A percentile compares a stretch with the other conserved stretches of the same genome.
Evolutionary conservation across 2,113 vertebrate genomes (phyloP).

Genomic region (Mormyrus iriodes): DNA sequence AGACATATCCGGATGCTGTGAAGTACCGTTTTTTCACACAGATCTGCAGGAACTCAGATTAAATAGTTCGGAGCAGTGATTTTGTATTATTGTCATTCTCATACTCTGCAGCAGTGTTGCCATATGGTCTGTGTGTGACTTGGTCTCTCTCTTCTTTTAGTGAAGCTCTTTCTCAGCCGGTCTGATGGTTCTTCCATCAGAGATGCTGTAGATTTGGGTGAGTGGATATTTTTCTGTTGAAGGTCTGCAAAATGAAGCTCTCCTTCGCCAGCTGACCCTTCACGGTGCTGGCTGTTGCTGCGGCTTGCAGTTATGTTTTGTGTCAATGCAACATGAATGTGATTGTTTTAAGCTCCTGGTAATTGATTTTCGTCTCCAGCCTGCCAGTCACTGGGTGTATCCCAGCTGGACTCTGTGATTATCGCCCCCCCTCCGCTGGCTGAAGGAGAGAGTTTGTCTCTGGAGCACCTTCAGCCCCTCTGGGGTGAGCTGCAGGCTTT

Average conservation of each 20-base stretch:
- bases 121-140: conserved; percentile 12
- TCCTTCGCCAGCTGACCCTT: not conserved
- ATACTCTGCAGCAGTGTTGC: not conserved
- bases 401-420: conserved; percentile 92
- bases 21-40: not conserved
- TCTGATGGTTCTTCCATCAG: conserved; percentile 71
- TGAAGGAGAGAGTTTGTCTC: conserved; percentile 67
- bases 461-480: conserved; percentile 83
- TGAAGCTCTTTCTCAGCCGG: conserved; percentile 84
- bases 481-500: conserved; percentile 87
- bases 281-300: not conserved
- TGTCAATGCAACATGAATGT: not conserved
- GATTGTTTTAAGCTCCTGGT: not conserved
- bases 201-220: conserved; percentile 84
- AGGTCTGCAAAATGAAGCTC: not conserved
- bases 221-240: conserved; percentile 43
- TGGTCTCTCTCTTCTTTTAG: conserved; percentile 59
- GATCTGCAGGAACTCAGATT: not conserved
- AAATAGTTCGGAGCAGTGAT: not conserved
- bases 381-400: conserved; percentile 76
- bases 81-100: not conserved
- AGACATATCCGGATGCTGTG: not conserved
- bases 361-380: conserved; percentile 55
- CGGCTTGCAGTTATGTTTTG: not conserved
- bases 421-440: conserved; percentile 74